These are phyloP conservation scores for Myrmecobius fasciatus DNA, from an alignment of 2,113 vertebrate genomes.

Conservation along the genomic window DNA sequence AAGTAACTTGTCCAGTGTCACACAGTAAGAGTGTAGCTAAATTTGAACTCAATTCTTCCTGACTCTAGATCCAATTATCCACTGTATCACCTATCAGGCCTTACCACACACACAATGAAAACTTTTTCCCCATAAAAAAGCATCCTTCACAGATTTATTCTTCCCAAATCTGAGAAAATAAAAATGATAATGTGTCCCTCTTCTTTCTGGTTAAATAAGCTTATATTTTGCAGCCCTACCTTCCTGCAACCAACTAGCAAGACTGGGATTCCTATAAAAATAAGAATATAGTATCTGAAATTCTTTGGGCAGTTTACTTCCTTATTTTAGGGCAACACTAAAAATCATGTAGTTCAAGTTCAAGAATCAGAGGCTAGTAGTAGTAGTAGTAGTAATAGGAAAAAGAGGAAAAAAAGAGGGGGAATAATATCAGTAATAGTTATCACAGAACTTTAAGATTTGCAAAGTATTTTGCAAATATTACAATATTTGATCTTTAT, in stretches of 20 bases:
- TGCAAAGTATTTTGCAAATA: background rate
- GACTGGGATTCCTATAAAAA: background rate
- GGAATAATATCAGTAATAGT: background rate
- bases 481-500: background rate
- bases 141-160: background rate
- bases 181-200: slow-evolving; percentile 6
- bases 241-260: slow-evolving; percentile 14
- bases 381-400: too few relatives aligned
- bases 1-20: background rate
- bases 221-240: background rate
- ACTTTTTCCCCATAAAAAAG: background rate
- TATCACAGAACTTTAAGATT: background rate
- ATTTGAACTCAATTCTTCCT: background rate
- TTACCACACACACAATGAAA: background rate
- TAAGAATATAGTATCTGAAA: background rate
- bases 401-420: too few relatives aligned
- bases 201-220: background rate
- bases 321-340: too few relatives aligned
- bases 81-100: background rate
- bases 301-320: background rate
- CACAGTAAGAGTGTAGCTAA: background rate
- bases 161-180: background rate
- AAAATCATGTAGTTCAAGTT: too few relatives aligned
- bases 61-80: background rate
- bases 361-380: too few relatives aligned